Base-by-base conservation (phyloP, 2,888 invertebrate genomes). In the Rugalucina vietnamica region DNA sequence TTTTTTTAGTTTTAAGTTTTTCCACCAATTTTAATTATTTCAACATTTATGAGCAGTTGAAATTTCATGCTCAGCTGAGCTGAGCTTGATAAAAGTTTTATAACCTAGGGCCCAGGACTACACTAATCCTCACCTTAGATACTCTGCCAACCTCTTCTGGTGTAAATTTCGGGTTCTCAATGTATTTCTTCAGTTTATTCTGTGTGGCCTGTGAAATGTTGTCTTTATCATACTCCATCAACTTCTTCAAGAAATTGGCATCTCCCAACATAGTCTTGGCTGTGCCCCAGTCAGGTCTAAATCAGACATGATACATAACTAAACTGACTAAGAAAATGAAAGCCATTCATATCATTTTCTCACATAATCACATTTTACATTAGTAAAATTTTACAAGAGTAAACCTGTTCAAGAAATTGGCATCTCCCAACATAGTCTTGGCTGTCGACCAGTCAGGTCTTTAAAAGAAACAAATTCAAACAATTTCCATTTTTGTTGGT, bases 381-480 rank as follows among this genome's bases (percentile, higher is more conserved):
- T n/a, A n/a, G n/a, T n/a, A n/a, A n/a, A n/a, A n/a, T n/a, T n/a
- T n/a, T n/a, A n/a, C n/a, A n/a, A n/a, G n/a, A n/a, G n/a, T 97
- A 0, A 98, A 95, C 65, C 96, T 97, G 85, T 97, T 97, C 74
- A 98, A 95, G 92, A 98, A 98, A 91, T 97, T 97, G 0, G 97
- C 96, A 93, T 98, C 98, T 0, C 97, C 97, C 91, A 98, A 95
- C 29, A 98, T 95, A n/a, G 96, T 95, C 94, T 98, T 98, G 0
- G 98, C 98, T 0, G 97, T 95, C 39, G 97, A 96, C 98, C 98
- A 98, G 92, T 98, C 98, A 10, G 97, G 96, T 93, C 98, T 98
- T n/a, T n/a, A n/a, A n/a, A n/a, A n/a, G n/a, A n/a, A n/a, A n/a
- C n/a, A n/a, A n/a, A n/a, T n/a, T n/a, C n/a, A n/a, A n/a, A n/a